Conservation (phyloP, 1,140 invertebrate species). For the Leucophenga varia region DNA sequence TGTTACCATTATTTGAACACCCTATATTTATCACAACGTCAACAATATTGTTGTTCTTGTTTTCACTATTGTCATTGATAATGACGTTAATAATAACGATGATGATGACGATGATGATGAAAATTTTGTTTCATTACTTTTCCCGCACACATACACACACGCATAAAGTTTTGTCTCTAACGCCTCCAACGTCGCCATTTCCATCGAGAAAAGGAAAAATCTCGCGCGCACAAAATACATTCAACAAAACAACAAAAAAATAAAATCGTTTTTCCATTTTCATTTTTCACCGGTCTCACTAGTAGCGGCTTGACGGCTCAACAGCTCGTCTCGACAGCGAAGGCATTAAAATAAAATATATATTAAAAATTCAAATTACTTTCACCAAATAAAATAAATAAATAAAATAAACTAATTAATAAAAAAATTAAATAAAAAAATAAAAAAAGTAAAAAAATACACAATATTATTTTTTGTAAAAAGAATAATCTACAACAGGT, state of each 20-base stretch:
- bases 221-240: too few species aligned
- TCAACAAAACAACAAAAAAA: neutral
- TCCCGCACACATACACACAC: neutral
- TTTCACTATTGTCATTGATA: too few species aligned
- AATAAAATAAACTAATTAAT: conserved; percentile 13
- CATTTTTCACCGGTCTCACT: conserved; percentile 48
- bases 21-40: conserved; percentile 10
- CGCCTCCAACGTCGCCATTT: conserved; percentile 15
- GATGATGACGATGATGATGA: conserved; percentile 30
- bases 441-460: conserved; percentile 4
- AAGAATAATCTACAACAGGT: too few species aligned
- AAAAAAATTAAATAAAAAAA: neutral
- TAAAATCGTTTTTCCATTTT: conserved; percentile 37
- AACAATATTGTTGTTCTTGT: conserved; percentile 1
- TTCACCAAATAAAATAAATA: conserved; percentile 19
- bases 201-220: too few species aligned
- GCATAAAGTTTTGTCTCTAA: conserved; percentile 17
- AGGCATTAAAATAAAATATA: conserved; percentile 2
- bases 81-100: too few species aligned
- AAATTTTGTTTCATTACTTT: too few species aligned
- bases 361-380: conserved; percentile 4
- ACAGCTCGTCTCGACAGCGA: conserved; percentile 47
- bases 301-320: conserved; percentile 54
- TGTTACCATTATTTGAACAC: too few species aligned
- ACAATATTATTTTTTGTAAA: too few species aligned